These are phyloP conservation scores for Eilema caniola DNA, from an alignment of 2,888 invertebrate species.

Conservation along the genomic window DNA sequence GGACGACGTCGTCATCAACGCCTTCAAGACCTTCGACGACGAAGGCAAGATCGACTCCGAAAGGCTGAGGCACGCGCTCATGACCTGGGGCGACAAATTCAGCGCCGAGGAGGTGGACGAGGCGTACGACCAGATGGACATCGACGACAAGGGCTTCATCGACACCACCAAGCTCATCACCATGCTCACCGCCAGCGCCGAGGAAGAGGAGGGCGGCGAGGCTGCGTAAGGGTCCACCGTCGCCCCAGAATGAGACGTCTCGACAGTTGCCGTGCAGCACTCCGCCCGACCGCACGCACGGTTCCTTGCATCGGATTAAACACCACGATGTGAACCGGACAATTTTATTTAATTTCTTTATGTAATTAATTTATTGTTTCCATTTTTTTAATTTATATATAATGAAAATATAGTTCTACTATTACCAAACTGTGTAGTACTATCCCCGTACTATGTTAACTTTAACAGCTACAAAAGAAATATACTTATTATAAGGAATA, in stretches of 20 bases:
- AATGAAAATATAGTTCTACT: constrained; percentile 85
- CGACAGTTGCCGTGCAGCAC: constrained; percentile 47
- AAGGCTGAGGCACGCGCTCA: constrained; percentile 95
- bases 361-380: constrained; percentile 84
- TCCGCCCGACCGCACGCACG: constrained; percentile 66
- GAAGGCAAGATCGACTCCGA: constrained; percentile 96
- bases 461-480: constrained; percentile 35
- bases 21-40: constrained; percentile 97
- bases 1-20: constrained; percentile 96
- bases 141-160: constrained; percentile 96
- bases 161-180: constrained; percentile 95
- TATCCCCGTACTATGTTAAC: constrained; percentile 60
- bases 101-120: constrained; percentile 95
- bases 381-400: constrained; percentile 85
- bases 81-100: constrained; percentile 98
- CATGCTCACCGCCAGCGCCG: constrained; percentile 95
- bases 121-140: constrained; percentile 96
- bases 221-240: constrained; percentile 74
- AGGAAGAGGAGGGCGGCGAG: constrained; percentile 91
- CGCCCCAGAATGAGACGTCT: constrained; percentile 41
- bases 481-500: constrained; percentile 66
- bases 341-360: constrained; percentile 79
- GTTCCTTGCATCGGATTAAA: constrained; percentile 70
- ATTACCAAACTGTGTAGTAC: constrained; percentile 78
- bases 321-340: constrained; percentile 73